Evolutionary conservation across 2,888 invertebrate genomes (phyloP), one percentile per base, ranked within the genome.

Genomic region (Drosophila lutescens): DNA sequence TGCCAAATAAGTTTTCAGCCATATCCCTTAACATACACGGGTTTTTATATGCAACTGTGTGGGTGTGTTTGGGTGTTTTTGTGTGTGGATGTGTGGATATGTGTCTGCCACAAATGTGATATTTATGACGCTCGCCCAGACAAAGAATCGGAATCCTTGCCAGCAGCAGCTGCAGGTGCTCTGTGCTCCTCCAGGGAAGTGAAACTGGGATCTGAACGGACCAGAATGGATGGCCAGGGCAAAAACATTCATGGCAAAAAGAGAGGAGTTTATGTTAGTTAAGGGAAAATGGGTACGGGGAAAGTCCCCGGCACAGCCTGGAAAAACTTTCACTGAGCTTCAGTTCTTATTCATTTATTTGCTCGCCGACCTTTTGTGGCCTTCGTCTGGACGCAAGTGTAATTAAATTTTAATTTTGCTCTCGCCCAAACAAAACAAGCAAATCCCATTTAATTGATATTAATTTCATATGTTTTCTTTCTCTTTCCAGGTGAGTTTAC

Each of bases 41-140:
- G 30, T 46, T 36, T 60, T 41, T 30, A 30, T 20, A 30, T 60
- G 41, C 49, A 23, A n/a, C 23, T 57, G 17, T 47, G 26, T 2
- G 13, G 40, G n/a, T 38, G 9, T 55, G 26, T 53, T 17, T 43
- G 17, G 10, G 12, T 38, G 38, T 38, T 50, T 17, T 26, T 26
- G 26, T 20, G 17, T 43, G 20, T 41, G 26, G 26, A 7, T 8
- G 40, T 63, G 43, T 49, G 53, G 36, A 30, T 67, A 55, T 68
- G 26, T 76, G 80, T 80, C 80, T 86, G 80, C 84, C 86, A 78
- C 85, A 85, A 85, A 85, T 85, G 86, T 86, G 85, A 82, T 80
- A 86, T 85, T 85, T 85, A 85, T 85, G 85, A 86, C 79, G 81
- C 69, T 60, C 56, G 74, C 61, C 57, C 69, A 74, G 77, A 80